Evolutionary conservation across 92 coral and sea anemone genomes (phyloP), one percentile per base, ranked within the genome.

Genomic region (Parazoanthus darwini): DNA sequence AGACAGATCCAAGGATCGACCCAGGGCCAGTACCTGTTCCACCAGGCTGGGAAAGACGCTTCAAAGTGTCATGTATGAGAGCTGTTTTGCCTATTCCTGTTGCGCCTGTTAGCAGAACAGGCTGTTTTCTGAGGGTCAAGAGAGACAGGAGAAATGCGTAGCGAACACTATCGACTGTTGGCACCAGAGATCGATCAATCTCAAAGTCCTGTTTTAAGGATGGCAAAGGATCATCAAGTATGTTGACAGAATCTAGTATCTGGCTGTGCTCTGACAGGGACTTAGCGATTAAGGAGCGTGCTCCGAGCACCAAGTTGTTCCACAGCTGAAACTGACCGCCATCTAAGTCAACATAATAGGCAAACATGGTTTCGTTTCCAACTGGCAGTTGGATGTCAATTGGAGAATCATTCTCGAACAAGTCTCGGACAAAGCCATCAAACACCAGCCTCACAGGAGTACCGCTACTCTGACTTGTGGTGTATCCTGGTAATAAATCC

Each of bases 51-150:
- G 98, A 92, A 86, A 97, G 82, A 42, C 98, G 92, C 20, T 86
- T 66, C 33, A 97, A 82, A 23, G 95, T 93, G 89, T 97, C 98
- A 44, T 92, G 88, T 8, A 97, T 92, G 46, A 97, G 92, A 29
- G 96, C 92, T 39, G 94, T 94, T 87, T 97, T 97, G 4, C 99
- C 99, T 3, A 92, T 94, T 0, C 99, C 99, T 23, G 89, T 81
- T 74, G 90, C 97, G 5, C 99, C 99, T 46, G 98, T 97, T 74
- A 97, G 88, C 6, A 97, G 90, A 73, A 97, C 98, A 35, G 99
- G 95, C 44, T 94, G 96, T 13, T 92, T 92, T 38, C 88, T 93
- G 18, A 97, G 82, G 76, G 93, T 85, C 95, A 97, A 88, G 75
- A 97, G 81, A 9, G 98, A 87, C 29, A 97, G 22, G 22, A 97